These are phyloP conservation scores for Dorcus hopei DNA, from an alignment of 2,888 invertebrate genomes.

Conservation along the genomic window DNA sequence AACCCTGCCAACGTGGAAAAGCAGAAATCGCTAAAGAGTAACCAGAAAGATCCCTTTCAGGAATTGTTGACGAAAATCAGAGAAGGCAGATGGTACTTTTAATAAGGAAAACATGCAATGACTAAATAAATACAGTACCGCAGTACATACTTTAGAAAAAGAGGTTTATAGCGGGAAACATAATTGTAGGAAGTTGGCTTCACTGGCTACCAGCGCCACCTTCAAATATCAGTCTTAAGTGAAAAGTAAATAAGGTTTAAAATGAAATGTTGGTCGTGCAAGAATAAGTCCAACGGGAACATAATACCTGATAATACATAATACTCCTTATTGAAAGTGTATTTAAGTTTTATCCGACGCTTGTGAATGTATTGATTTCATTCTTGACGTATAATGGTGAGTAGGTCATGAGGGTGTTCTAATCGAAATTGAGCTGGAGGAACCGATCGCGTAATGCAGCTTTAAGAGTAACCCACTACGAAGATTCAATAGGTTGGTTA, in stretches of 20 bases:
- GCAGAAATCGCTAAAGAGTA: no score
- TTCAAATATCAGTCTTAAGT: not conserved
- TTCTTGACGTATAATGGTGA: constrained; percentile 20
- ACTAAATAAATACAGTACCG: no score
- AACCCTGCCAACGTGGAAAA: no score
- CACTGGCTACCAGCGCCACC: no score
- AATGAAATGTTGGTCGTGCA: not conserved
- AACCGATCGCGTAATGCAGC: not conserved
- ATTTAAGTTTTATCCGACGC: not conserved
- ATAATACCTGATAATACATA: not conserved
- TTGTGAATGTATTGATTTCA: constrained; percentile 21
- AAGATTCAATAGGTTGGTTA: no score
- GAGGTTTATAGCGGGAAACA: no score
- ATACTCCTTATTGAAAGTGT: not conserved
- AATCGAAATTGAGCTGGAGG: not conserved
- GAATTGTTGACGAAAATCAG: no score
- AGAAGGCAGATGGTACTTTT: no score
- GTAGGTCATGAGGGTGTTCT: constrained; percentile 19
- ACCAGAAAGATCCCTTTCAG: no score
- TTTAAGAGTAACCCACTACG: not conserved
- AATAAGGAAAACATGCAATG: no score
- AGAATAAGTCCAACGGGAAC: not conserved
- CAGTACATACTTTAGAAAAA: no score
- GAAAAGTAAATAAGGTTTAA: not conserved
- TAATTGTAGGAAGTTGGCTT: no score